Percentiles rank a stretch among this genome's conserved stretches.
phyloP scores from a whole-genome alignment of 1,140 invertebrate genomes.

The Coenobita brevimanus region DNA sequence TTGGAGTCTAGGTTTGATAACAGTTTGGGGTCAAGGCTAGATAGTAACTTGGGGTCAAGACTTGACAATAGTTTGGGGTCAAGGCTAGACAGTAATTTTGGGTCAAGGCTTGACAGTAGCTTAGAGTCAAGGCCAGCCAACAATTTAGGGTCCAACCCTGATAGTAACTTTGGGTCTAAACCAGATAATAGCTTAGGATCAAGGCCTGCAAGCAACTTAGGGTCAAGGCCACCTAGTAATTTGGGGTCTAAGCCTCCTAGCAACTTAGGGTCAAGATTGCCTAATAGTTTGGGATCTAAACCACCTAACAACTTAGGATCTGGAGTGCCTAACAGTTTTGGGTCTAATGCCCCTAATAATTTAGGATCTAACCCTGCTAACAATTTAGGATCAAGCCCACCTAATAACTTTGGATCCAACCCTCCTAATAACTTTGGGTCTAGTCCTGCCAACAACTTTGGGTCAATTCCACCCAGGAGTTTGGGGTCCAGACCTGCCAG shows the following conservation, averaged over 20 bases:
- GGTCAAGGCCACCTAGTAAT: conserved; percentile 66
- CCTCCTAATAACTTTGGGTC: conserved; percentile 63
- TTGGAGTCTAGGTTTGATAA: conserved; percentile 43
- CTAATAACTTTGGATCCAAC: conserved; percentile 53
- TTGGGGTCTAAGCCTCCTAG: conserved; percentile 69
- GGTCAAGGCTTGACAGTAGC: conserved; percentile 59
- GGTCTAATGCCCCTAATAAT: conserved; percentile 51
- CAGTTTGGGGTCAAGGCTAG: conserved; percentile 38
- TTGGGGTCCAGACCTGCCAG: conserved; percentile 65
- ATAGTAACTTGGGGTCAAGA: conserved; percentile 69
- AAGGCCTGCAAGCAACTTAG: conserved; percentile 66
- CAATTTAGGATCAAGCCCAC: conserved; percentile 65
- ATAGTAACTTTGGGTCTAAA: conserved; percentile 69
- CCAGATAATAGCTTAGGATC: conserved; percentile 66
- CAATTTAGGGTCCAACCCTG: conserved; percentile 63
- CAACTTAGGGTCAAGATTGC: conserved; percentile 61
- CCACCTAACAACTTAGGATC: conserved; percentile 69
- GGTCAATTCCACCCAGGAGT: conserved; percentile 66
- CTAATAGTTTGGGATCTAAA: conserved; percentile 68
- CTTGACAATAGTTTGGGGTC: conserved; percentile 68
- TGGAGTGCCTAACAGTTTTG: conserved; percentile 40
- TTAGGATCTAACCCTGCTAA: conserved; percentile 67
- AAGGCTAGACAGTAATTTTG: conserved; percentile 60
- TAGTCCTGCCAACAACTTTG: conserved; percentile 67
- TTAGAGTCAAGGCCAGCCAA: conserved; percentile 69